Evolutionary conservation across 2,113 vertebrate genomes (phyloP).

Genomic region (Poeciliopsis occidentalis): DNA sequence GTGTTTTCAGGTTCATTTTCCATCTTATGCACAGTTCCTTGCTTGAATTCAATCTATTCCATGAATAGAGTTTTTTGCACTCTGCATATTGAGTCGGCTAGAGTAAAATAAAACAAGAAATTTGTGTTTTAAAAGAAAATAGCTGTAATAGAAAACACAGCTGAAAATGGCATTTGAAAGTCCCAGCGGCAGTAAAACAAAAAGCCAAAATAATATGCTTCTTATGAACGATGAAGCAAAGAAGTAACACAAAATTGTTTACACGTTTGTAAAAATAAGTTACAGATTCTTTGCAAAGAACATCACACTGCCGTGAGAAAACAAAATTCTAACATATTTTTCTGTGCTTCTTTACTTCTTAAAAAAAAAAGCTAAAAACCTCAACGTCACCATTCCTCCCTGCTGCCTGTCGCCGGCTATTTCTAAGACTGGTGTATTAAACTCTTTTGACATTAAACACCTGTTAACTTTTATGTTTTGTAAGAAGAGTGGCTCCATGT

Average conservation of each 20-base stretch:
- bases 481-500: conserved; percentile 70
- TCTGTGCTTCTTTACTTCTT: neutral
- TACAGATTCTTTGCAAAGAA: conserved; percentile 1
- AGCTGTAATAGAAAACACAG: neutral
- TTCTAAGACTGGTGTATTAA: conserved; percentile 60
- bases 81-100: too few species aligned
- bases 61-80: too few species aligned
- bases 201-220: neutral
- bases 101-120: neutral
- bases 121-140: neutral
- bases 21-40: neutral
- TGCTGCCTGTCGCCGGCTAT: conserved; percentile 66
- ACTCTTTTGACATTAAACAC: conserved; percentile 77
- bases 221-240: neutral
- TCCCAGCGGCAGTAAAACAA: neutral
- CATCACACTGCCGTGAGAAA: conserved; percentile 8
- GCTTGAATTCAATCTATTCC: neutral
- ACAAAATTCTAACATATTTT: neutral
- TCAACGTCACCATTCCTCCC: conserved; percentile 42
- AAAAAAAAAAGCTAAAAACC: neutral
- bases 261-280: neutral
- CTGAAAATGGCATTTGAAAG: neutral
- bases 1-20: neutral
- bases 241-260: conserved; percentile 4
- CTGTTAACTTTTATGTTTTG: conserved; percentile 79